Evolutionary conservation across 2,797 vertebrate genomes (phyloP).

Genomic region (Diglossa cyanea): DNA sequence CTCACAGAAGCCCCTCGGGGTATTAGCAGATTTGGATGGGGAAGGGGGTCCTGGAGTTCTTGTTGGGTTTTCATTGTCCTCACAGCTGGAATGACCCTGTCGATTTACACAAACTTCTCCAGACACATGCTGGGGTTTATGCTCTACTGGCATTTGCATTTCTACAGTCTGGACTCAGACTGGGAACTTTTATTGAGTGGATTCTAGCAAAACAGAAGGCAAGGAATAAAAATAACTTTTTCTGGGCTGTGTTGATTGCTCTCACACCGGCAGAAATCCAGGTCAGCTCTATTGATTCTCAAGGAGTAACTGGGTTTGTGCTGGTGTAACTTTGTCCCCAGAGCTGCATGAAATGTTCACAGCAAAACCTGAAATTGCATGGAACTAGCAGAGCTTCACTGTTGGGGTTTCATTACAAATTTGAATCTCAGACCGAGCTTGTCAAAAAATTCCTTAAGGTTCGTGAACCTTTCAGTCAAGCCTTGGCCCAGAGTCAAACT

Average conservation of each 20-base stretch:
- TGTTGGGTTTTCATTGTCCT: neutral
- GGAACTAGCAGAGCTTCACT: constrained; percentile 36
- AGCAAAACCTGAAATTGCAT: constrained; percentile 43
- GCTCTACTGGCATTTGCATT: constrained; percentile 38
- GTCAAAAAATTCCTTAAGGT: constrained; percentile 70
- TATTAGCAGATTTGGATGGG: neutral
- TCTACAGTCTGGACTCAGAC: constrained; percentile 19
- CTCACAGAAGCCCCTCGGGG: neutral
- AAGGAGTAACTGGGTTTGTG: constrained; percentile 46
- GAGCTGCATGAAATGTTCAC: constrained; percentile 51
- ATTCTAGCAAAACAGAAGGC: constrained; percentile 64
- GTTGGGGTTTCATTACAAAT: constrained; percentile 59
- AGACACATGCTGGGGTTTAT: constrained; percentile 8
- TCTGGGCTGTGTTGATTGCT: constrained; percentile 44
- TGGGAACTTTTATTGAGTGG: constrained; percentile 42
- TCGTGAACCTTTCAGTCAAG: constrained; percentile 70
- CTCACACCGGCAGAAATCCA: constrained; percentile 29
- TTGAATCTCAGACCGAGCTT: constrained; percentile 37
- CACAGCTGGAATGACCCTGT: constrained; percentile 8
- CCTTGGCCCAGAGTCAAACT: constrained; percentile 59
- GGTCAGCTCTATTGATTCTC: constrained; percentile 19
- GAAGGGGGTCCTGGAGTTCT: neutral
- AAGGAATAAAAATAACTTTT: constrained; percentile 63
- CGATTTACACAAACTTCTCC: constrained; percentile 11
- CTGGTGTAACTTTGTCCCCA: constrained; percentile 30